Evolutionary conservation across 2,888 invertebrate species (phyloP).

Genomic region (Drosophila mimica): DNA sequence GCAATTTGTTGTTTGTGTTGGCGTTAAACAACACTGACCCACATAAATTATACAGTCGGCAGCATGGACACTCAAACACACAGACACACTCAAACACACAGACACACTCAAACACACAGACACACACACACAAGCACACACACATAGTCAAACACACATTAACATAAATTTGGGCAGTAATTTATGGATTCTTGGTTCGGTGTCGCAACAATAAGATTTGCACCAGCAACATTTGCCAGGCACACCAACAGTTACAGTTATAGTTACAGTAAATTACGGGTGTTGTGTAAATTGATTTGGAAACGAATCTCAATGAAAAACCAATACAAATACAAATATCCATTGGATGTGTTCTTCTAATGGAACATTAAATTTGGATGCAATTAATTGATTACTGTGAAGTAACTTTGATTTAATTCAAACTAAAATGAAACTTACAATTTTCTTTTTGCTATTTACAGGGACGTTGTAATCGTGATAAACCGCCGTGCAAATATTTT

Average conservation of each 20-base stretch:
- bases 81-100: conserved; percentile 30
- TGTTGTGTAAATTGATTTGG: conserved; percentile 25
- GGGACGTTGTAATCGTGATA: conserved; percentile 99
- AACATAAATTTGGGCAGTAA: conserved; percentile 64
- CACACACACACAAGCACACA: conserved; percentile 7
- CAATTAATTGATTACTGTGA: conserved; percentile 21
- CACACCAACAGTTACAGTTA: conserved; percentile 6
- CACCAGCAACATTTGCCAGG: conserved; percentile 7
- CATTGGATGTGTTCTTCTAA: not conserved
- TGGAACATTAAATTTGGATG: not conserved
- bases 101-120: conserved; percentile 32
- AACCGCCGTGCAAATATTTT: conserved; percentile 99
- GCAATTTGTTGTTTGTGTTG: conserved; percentile 20
- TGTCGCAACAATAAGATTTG: conserved; percentile 35
- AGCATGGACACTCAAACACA: conserved; percentile 8
- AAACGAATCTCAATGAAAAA: conserved; percentile 27
- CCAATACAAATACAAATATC: conserved; percentile 13
- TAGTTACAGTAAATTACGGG: conserved; percentile 26
- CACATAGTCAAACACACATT: conserved; percentile 30
- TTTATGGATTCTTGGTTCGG: conserved; percentile 42
- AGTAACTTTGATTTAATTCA: not conserved
- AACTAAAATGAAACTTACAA: not conserved
- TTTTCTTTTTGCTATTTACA: conserved; percentile 86
- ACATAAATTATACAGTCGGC: conserved; percentile 39
- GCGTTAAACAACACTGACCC: conserved; percentile 40